Conservation (phyloP, 2,888 invertebrate species). For the Leptinotarsa haldemani region DNA sequence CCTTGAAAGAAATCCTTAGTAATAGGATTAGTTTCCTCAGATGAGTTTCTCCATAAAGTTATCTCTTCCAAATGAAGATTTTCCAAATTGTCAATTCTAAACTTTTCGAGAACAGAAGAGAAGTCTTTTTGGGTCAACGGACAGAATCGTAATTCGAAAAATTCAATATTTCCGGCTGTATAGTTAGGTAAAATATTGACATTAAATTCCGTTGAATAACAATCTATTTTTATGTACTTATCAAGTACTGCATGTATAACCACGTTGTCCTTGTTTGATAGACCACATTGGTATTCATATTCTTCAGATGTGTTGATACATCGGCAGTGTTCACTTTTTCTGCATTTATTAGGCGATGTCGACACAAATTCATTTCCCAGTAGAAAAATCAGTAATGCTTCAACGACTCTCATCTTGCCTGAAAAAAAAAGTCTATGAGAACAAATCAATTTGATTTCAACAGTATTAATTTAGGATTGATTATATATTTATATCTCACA, state of each 20-base stretch:
- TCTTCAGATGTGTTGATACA: constrained; percentile 42
- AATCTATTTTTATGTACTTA: constrained; percentile 46
- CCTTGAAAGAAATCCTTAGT: constrained; percentile 33
- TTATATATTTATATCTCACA: too few relatives aligned
- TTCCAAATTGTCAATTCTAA: constrained; percentile 59
- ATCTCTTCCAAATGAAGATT: constrained; percentile 26
- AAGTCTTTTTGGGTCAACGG: constrained; percentile 68
- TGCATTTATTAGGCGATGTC: constrained; percentile 15
- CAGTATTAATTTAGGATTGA: too few relatives aligned
- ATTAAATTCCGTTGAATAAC: constrained; percentile 52
- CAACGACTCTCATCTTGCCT: constrained; percentile 9
- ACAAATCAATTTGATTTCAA: too few relatives aligned
- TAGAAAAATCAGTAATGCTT: neutral
- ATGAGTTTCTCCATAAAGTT: constrained; percentile 6
- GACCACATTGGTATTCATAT: constrained; percentile 52
- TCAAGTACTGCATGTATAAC: constrained; percentile 39
- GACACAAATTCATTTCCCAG: neutral
- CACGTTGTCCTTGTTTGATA: constrained; percentile 21
- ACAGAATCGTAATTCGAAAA: constrained; percentile 69
- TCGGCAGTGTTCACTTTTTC: constrained; percentile 37
- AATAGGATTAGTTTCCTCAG: constrained; percentile 2
- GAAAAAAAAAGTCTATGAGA: constrained; percentile 5
- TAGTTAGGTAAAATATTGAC: constrained; percentile 67
- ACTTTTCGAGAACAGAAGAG: constrained; percentile 65
- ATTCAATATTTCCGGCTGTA: constrained; percentile 66